Evolutionary conservation across 1,140 invertebrate genomes (phyloP).

Genomic region (Argopecten irradians): DNA sequence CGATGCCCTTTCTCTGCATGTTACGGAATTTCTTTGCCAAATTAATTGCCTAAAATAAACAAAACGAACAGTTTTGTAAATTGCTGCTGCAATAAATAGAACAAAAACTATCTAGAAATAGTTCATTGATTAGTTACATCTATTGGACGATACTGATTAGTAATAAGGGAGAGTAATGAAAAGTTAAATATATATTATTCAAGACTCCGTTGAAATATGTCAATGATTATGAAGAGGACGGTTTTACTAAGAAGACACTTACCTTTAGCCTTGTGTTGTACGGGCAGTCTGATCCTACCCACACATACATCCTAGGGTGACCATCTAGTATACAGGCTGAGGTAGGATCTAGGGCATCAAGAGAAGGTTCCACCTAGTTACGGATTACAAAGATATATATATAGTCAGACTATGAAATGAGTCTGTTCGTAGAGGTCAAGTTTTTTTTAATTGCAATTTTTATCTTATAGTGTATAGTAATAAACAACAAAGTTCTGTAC

Average conservation of each 20-base stretch:
- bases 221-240: too few relatives aligned
- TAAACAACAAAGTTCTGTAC: too few relatives aligned
- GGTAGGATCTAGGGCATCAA: conserved; percentile 38
- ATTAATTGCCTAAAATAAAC: conserved; percentile 55
- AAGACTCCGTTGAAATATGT: too few relatives aligned
- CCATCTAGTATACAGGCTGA: conserved; percentile 56
- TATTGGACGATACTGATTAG: too few relatives aligned
- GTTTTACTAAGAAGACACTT: neutral
- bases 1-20: conserved; percentile 55
- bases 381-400: neutral
- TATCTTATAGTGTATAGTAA: too few relatives aligned
- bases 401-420: too few relatives aligned
- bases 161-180: too few relatives aligned
- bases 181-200: too few relatives aligned
- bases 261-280: conserved; percentile 55
- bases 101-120: neutral
- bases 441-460: too few relatives aligned
- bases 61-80: conserved; percentile 15
- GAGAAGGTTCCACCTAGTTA: conserved; percentile 45
- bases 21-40: conserved; percentile 56
- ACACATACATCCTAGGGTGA: conserved; percentile 62
- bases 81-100: neutral
- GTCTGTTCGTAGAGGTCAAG: too few relatives aligned
- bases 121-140: too few relatives aligned
- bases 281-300: conserved; percentile 54